phyloP scores from a whole-genome alignment of 2,797 vertebrate species.

The Spheniscus humboldti region DNA sequence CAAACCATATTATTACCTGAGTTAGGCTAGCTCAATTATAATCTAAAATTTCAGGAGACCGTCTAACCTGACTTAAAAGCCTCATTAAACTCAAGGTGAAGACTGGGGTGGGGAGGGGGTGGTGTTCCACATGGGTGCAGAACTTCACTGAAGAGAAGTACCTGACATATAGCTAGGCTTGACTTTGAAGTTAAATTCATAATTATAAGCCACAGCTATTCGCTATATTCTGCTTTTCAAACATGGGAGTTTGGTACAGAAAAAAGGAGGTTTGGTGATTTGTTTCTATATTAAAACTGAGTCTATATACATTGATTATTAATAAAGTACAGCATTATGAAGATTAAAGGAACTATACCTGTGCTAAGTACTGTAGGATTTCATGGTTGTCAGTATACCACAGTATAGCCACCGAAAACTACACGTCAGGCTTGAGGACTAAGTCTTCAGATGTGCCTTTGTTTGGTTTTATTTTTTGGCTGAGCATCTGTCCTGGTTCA shows the following conservation, averaged over 20 bases:
- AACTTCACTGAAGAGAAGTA: background rate
- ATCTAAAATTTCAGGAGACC: background rate
- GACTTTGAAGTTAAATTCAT: background rate
- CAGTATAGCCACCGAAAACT: background rate
- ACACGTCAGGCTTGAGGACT: background rate
- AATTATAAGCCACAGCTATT: background rate
- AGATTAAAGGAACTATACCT: background rate
- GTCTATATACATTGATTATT: background rate
- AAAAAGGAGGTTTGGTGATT: background rate
- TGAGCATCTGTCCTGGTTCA: background rate
- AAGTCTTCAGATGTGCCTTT: background rate
- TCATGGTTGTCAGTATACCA: background rate
- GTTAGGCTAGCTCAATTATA: background rate
- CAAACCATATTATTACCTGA: background rate
- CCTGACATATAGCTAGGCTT: background rate
- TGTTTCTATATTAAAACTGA: background rate
- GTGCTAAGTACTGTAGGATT: background rate
- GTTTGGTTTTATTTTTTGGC: background rate
- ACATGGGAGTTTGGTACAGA: background rate
- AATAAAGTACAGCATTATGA: background rate
- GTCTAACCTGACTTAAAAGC: background rate
- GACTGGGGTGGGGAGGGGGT: fast-evolving
- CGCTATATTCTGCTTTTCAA: background rate
- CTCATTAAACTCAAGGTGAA: background rate
- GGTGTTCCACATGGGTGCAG: fast-evolving